Percentiles rank a stretch among this genome's conserved stretches.
Conservation (phyloP, 2,888 invertebrate species). For the Stenoptilia bipunctidactyla region DNA sequence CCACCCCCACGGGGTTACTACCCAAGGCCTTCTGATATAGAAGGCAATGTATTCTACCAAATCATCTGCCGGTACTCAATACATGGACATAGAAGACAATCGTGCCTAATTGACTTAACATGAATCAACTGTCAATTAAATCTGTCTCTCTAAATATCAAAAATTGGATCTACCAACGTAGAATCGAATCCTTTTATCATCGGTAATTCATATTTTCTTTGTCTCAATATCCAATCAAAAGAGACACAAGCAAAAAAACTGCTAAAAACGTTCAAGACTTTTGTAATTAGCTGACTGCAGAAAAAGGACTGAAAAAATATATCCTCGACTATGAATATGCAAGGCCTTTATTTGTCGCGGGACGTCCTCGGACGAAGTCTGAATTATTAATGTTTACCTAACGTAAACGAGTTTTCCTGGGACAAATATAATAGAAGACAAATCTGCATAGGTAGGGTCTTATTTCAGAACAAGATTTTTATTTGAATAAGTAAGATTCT, state of each 20-base stretch:
- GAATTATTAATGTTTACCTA: conserved; percentile 35
- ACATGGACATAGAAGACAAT: too few species aligned
- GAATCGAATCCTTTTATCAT: too few species aligned
- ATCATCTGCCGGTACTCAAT: too few species aligned
- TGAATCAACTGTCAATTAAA: too few species aligned
- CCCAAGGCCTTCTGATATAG: too few species aligned
- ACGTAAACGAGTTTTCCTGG: conserved; percentile 18
- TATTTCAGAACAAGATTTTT: too few species aligned
- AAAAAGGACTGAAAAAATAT: conserved; percentile 28
- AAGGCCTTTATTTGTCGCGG: conserved; percentile 22
- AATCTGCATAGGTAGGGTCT: neutral
- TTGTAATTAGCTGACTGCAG: conserved; percentile 23
- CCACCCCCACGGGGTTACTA: too few species aligned
- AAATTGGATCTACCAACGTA: too few species aligned
- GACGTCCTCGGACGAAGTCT: conserved; percentile 16
- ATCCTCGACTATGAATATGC: conserved; percentile 32
- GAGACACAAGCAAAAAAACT: conserved; percentile 9
- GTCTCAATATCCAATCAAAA: conserved; percentile 29
- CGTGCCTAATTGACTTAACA: too few species aligned
- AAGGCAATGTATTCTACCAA: too few species aligned
- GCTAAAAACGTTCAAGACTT: conserved; percentile 10
- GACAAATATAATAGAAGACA: conserved; percentile 15
- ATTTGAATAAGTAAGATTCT: too few species aligned
- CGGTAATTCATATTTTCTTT: conserved; percentile 26
- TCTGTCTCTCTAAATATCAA: too few species aligned